Base-by-base conservation (phyloP, 2,888 invertebrate genomes). In the Chloromyia formosa region DNA sequence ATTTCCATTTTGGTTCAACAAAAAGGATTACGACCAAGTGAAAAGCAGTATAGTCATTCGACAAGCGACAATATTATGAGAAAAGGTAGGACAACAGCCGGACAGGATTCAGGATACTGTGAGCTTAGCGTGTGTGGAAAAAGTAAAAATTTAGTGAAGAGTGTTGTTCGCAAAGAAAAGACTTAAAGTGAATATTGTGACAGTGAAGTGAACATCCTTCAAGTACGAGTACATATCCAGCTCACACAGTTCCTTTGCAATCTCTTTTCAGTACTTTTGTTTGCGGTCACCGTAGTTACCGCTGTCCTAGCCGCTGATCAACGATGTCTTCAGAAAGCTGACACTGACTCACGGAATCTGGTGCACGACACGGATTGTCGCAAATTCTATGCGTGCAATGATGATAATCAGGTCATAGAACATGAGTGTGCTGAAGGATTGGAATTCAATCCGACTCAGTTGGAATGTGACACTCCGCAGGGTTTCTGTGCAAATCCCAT, bases 321-420 rank as follows among this genome's bases (percentile, higher is more conserved):
- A 45, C 22, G 73, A 49, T 73, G 73, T 45, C 45, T 62, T 12
- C 53, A 16, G 20, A 73, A 45, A 49, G 49, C 60, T 12, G 49
- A 60, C n/a, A 62, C n/a, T 3, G 60, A 45, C 16, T 12, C 60
- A n/a, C 60, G 27, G 9, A 16, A 68, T 74, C 16, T 74, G 0
- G 35, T 42, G 40, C 72, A 75, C 40, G 58, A 68, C 9, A 9
- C 49, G 4, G 58, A 75, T 45, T 75, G 75, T 56, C 64, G 54
- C 7, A 75, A 75, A 72, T 75, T 42, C 45, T 75, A 72, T 18
- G 49, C 23, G 42, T 75, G 75, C 62, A 20, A 61, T 1, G 53
- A 20, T 5, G 22, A 49, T 27, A 22, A 61, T 9, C 10, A 45
- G 14, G 16, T 18, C 1, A 1, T 12, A 1, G 72, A 62, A 45